These are phyloP conservation scores for Chitala chitala DNA, from an alignment of 2,113 vertebrate species.

Conservation along the genomic window DNA sequence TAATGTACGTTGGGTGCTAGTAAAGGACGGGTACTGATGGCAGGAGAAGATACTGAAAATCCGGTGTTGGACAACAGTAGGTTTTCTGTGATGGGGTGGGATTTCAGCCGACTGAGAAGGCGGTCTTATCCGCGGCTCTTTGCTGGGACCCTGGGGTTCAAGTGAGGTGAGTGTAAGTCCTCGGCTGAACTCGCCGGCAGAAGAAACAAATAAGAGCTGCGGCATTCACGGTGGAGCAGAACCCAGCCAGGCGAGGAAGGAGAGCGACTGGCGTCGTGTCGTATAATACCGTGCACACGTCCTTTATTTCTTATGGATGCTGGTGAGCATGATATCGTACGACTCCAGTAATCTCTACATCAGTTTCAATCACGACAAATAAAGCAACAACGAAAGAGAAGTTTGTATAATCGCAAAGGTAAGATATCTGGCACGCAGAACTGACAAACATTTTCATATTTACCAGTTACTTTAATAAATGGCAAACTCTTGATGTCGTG, in stretches of 20 bases:
- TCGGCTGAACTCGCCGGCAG: slow-evolving; percentile 55
- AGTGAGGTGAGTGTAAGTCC: slow-evolving; percentile 58
- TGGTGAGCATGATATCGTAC: too few species aligned
- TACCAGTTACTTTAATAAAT: neutral
- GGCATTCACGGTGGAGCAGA: slow-evolving; percentile 53
- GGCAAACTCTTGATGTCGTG: too few species aligned
- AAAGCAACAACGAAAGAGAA: neutral
- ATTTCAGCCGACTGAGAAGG: slow-evolving; percentile 21
- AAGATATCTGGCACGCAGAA: neutral
- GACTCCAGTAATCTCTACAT: too few species aligned
- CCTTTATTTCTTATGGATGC: neutral
- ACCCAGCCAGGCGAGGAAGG: slow-evolving; percentile 29
- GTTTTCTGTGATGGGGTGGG: slow-evolving; percentile 32
- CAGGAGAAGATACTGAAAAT: slow-evolving; percentile 24
- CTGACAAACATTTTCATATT: neutral
- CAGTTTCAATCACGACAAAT: too few species aligned
- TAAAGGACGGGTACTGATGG: slow-evolving; percentile 26
- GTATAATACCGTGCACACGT: neutral
- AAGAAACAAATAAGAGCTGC: slow-evolving; percentile 62
- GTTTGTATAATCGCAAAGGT: neutral
- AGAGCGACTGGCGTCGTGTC: slow-evolving; percentile 11
- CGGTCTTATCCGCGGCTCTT: slow-evolving; percentile 30
- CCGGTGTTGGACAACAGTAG: slow-evolving; percentile 32
- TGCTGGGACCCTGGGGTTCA: slow-evolving; percentile 49
- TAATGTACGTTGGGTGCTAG: slow-evolving; percentile 20